Base-by-base conservation (phyloP, 2,797 vertebrate species). In the Setipinna tenuifilis region DNA sequence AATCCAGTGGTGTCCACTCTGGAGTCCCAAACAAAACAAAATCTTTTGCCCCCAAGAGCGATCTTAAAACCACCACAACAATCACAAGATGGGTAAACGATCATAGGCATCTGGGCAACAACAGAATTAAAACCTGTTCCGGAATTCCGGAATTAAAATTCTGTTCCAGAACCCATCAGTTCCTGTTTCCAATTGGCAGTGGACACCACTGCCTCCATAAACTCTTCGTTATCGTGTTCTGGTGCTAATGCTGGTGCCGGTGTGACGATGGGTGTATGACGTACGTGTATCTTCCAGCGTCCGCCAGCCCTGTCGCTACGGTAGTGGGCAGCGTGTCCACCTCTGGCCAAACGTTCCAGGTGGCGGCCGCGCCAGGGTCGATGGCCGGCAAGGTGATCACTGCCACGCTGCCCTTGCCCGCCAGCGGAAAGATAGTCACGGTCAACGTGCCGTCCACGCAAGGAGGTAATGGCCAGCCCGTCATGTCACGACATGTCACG, bases 361-460 rank as follows among this genome's bases (percentile, higher is more conserved):
- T 98, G 91, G 92, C 97, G 93, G 95, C 97, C 95, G 96, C 91
- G 90, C 95, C 97, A 88, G 96, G 97, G 94, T 96, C 97, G 92
- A 95, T 98, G 95, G 96, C 96, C 91, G 97, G 97, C 92, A 97
- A 97, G 94, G 96, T 98, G 95, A 95, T 98, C 95, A 94, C 97
- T 90, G 87, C 93, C 90, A 99, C 98, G 94, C 96, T 98, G 89
- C 97, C 97, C 83, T 95, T 98, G 91, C 96, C 97, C 88, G 96
- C 97, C 95, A 98, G 98, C 96, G 98, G 98, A 97, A 98, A 98
- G 96, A 97, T 98, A 95, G 97, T 98, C 94, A 96, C 98, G 88
- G 96, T 98, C 95, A 97, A 96, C 94, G 95, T 98, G 94, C 97
- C 97, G 93, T 94, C 96, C 90, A 95, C 95, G 84, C 97, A 97